phyloP scores from a whole-genome alignment of 2,888 invertebrate species.

The Phorcus lineatus region DNA sequence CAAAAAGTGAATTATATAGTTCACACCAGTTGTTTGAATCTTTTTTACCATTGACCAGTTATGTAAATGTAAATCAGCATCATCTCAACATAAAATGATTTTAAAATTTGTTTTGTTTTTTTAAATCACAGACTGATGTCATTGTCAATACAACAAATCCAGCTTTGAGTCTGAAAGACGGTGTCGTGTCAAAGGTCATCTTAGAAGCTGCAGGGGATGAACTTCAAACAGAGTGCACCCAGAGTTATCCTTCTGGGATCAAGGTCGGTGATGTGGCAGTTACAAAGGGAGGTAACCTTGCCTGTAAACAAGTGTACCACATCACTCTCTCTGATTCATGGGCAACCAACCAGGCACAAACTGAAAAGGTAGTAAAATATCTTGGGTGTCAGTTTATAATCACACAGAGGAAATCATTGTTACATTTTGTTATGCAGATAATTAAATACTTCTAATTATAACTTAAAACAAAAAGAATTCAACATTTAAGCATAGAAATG shows the following conservation, averaged over 20 bases:
- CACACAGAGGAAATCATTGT: too few species aligned
- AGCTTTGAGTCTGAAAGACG: background rate
- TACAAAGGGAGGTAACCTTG: slow-evolving; percentile 21
- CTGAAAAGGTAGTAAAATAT: background rate
- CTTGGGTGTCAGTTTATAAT: too few species aligned
- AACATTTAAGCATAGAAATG: too few species aligned
- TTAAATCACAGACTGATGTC: background rate
- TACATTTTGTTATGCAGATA: too few species aligned
- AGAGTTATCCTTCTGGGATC: slow-evolving; percentile 5
- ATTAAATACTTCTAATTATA: too few species aligned
- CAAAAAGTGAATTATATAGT: too few species aligned
- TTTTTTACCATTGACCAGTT: too few species aligned
- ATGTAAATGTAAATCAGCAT: too few species aligned
- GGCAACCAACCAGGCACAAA: background rate
- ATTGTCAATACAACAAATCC: background rate
- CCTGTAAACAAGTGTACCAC: slow-evolving; percentile 16
- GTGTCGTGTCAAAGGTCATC: background rate
- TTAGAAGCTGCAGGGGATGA: background rate
- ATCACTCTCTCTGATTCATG: background rate
- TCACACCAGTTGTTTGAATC: too few species aligned
- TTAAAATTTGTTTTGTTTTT: too few species aligned
- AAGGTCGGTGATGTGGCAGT: slow-evolving; percentile 8
- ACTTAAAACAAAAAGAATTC: too few species aligned
- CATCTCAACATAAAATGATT: too few species aligned
- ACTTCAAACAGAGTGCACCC: background rate